These are phyloP conservation scores for Urosaurus nigricauda DNA, from an alignment of 2,797 vertebrate genomes.

Conservation along the genomic window DNA sequence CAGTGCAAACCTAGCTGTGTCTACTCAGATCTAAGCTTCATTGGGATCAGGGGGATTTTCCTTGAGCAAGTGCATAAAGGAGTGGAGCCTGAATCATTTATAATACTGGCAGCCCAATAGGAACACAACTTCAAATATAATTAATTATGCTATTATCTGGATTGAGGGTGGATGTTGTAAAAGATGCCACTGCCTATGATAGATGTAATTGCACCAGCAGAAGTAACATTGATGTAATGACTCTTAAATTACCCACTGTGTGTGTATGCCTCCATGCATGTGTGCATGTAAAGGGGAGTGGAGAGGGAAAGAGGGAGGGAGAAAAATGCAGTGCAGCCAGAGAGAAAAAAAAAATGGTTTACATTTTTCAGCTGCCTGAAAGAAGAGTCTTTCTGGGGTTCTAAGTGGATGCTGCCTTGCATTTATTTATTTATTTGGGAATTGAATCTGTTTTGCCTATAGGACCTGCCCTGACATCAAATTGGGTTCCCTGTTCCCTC, in stretches of 20 bases:
- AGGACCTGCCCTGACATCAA: background rate
- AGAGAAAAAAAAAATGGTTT: background rate
- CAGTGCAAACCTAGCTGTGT: background rate
- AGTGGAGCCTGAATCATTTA: background rate
- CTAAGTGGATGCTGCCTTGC: background rate
- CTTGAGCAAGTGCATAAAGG: background rate
- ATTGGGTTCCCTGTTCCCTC: too few relatives aligned
- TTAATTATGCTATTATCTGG: slow-evolving; percentile 14
- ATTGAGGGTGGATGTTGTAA: background rate
- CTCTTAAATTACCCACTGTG: background rate
- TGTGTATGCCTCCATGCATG: background rate
- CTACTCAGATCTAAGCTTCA: background rate
- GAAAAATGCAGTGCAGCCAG: background rate
- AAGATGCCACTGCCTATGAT: background rate
- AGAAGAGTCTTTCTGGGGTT: background rate
- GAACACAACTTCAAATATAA: background rate
- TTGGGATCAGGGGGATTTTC: background rate
- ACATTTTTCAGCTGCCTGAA: background rate
- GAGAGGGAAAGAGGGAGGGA: too few relatives aligned
- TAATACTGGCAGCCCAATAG: background rate
- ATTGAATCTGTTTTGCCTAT: background rate
- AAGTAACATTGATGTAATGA: background rate
- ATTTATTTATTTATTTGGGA: background rate
- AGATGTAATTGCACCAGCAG: background rate
- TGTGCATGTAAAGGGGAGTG: too few relatives aligned